Evolutionary conservation across 2,113 vertebrate species (phyloP), one percentile per base, ranked within the genome.

Genomic region (Picathartes gymnocephalus): DNA sequence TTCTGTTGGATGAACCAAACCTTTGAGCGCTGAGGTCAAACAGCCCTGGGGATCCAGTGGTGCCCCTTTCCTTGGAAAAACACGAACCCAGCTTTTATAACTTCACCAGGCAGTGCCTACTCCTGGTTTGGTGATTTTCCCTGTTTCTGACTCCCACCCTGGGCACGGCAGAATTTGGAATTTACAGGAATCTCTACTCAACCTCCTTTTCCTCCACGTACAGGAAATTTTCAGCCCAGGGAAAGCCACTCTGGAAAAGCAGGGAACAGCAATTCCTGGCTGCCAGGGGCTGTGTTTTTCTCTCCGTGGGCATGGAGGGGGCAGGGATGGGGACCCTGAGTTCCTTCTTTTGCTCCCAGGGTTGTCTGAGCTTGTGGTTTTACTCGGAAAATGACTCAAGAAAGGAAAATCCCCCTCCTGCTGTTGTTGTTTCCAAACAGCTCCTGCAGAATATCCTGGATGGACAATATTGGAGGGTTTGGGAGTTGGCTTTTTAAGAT

Each of bases 241-340:
- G 40, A 56, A 62, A 50, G 56, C 61, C 53, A n/a, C 19, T 7
- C 17, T 86, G 54, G 45, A 56, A 44, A 48, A 66, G 24, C 45
- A 50, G 45, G 54, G 58, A 48, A 18, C 10, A 21, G 39, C 47
- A 92, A 62, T 60, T 56, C 37, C 47, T 39, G 51, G 20, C 42
- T 89, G 42, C 45, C 42, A 23, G 15, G 53, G 51, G 15, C 6
- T 70, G 56, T 6, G 10, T 45, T 84, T 53, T 53, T 12, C 45
- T 62, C 70, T 25, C 53, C 0, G 0, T 7, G 20, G 9, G 37
- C 27, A 62, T 9, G 37, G 12, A 15, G 27, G 4, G 44, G 2
- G 20, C 24, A 6, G 45, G 15, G 37, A 44, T 28, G 31, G 57
- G 47, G 11, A 20, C 44, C 30, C 54, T 37, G n/a, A 13, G 51